Conservation (phyloP, 2,113 vertebrate genomes). For the Podarcis raffonei region DNA sequence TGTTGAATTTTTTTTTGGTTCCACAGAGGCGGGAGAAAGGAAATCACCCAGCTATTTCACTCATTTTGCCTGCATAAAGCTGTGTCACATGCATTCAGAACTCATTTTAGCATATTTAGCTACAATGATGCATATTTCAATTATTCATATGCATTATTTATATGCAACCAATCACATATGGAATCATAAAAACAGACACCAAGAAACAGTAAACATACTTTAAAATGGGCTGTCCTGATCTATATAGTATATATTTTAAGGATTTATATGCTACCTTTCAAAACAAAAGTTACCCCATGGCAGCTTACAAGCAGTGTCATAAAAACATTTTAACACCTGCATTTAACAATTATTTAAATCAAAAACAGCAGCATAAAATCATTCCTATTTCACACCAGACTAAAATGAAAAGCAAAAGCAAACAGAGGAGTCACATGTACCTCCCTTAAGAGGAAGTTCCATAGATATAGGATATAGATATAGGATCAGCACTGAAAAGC, state of each 20-base stretch:
- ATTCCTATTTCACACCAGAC: not conserved
- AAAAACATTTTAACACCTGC: not conserved
- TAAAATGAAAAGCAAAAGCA: not conserved
- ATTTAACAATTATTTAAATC: not conserved
- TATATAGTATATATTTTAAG: no score
- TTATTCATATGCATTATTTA: not conserved
- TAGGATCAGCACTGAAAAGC: not conserved
- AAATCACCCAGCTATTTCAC: not conserved
- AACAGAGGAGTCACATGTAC: not conserved
- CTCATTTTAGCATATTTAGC: not conserved
- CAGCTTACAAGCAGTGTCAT: not conserved
- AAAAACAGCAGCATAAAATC: not conserved
- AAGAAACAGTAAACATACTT: not conserved
- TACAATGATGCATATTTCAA: not conserved
- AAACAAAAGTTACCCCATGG: not conserved
- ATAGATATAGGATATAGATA: not conserved
- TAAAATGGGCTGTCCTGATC: not conserved
- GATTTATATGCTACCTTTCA: no score
- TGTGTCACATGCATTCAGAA: not conserved
- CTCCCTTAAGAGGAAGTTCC: not conserved
- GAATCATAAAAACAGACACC: not conserved
- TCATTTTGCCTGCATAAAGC: not conserved
- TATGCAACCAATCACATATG: not conserved
- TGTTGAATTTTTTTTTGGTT: not conserved
- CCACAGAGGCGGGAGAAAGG: not conserved